Conservation (phyloP, 2,888 invertebrate species). For the Apantesis nais region DNA sequence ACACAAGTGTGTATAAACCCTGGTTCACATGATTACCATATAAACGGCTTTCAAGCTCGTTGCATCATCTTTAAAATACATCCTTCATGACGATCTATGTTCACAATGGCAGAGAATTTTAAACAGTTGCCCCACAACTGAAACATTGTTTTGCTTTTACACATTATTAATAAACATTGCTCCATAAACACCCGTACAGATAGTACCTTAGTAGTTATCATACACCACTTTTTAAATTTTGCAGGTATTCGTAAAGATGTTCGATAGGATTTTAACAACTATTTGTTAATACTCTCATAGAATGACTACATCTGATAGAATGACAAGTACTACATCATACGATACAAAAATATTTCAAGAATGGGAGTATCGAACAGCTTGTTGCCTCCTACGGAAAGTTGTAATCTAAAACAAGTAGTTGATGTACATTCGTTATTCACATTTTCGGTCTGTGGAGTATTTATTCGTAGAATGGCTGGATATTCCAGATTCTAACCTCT, state of each 20-base stretch:
- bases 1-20: not conserved
- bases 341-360: not conserved
- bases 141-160: not conserved
- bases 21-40: slow-evolving; percentile 57
- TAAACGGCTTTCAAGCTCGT: slow-evolving; percentile 46
- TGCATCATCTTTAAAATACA: slow-evolving; percentile 52
- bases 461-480: not conserved
- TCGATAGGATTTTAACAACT: not conserved
- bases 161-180: not conserved
- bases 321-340: not conserved
- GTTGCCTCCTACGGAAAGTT: not conserved
- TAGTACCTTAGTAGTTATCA: too few species aligned
- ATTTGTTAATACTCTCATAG: not conserved
- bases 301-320: not conserved
- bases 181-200: not conserved
- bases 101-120: slow-evolving; percentile 51
- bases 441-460: not conserved
- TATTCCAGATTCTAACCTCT: not conserved
- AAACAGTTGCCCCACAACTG: slow-evolving; percentile 33
- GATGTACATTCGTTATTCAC: not conserved
- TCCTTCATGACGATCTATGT: slow-evolving; percentile 49
- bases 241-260: not conserved
- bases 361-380: not conserved
- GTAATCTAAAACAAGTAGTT: not conserved
- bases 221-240: not conserved